These are phyloP conservation scores for Hydrochoerus hydrochaeris DNA, from an alignment of 2,113 vertebrate genomes.

Conservation along the genomic window DNA sequence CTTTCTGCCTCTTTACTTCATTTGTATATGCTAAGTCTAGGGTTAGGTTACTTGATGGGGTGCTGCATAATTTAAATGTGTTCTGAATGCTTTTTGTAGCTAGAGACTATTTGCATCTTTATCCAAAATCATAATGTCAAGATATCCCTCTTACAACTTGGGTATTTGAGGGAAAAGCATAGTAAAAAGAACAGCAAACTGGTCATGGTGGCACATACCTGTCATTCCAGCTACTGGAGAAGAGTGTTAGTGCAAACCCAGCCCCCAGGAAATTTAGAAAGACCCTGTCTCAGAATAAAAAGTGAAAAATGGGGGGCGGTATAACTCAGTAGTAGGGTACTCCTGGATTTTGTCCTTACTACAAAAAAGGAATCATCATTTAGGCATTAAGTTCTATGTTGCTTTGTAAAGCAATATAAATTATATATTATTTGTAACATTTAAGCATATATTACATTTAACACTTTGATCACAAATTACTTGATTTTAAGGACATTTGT, in stretches of 20 bases:
- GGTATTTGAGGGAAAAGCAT: background rate
- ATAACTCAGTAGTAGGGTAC: background rate
- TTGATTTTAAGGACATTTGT: background rate
- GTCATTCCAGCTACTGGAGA: background rate
- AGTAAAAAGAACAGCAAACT: background rate
- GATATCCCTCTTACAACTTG: background rate
- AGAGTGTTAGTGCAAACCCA: background rate
- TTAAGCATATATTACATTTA: background rate
- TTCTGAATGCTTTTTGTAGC: background rate
- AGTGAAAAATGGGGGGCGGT: too few relatives aligned
- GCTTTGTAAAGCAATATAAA: background rate
- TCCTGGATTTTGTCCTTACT: background rate
- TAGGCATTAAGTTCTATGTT: background rate
- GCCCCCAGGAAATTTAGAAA: background rate
- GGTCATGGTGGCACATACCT: background rate
- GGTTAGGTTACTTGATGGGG: background rate
- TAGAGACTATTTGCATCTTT: background rate
- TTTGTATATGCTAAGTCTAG: fast-evolving
- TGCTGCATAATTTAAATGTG: background rate
- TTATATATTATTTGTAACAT: background rate
- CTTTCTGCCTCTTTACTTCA: fast-evolving
- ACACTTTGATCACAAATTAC: background rate
- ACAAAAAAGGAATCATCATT: background rate
- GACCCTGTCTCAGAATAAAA: background rate
- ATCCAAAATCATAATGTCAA: background rate